Conservation (phyloP, 2,888 invertebrate genomes). For the Drosophila aldrichi region DNA sequence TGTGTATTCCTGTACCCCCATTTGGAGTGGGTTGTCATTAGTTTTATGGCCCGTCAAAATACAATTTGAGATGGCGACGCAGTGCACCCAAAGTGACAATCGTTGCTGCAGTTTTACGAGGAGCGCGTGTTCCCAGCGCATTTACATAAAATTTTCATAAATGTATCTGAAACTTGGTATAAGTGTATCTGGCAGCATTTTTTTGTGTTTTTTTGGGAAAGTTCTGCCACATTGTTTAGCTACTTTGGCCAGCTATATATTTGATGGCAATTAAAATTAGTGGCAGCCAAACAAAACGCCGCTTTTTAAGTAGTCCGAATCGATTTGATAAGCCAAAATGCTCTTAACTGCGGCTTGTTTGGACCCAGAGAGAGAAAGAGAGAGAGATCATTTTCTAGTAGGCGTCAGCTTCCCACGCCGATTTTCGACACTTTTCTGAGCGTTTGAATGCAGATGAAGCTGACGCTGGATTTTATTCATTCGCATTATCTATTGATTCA, state of each 20-base stretch:
- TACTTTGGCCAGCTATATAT: slow-evolving; percentile 38
- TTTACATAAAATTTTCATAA: slow-evolving; percentile 71
- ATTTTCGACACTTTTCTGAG: slow-evolving; percentile 66
- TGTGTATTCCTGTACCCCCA: not conserved
- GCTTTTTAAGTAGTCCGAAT: slow-evolving; percentile 58
- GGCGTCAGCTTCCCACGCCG: slow-evolving; percentile 66
- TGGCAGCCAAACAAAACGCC: slow-evolving; percentile 60
- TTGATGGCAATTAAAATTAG: slow-evolving; percentile 72
- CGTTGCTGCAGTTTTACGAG: slow-evolving; percentile 61
- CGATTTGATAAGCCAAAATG: slow-evolving; percentile 69
- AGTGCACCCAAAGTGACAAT: slow-evolving; percentile 59
- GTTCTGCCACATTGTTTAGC: slow-evolving; percentile 48
- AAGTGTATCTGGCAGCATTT: slow-evolving; percentile 48
- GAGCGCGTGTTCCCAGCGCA: slow-evolving; percentile 64
- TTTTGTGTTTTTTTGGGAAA: slow-evolving; percentile 46
- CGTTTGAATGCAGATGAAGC: slow-evolving; percentile 23
- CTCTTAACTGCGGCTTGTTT: slow-evolving; percentile 48
- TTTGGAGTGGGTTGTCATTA: slow-evolving; percentile 61
- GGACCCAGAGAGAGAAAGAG: slow-evolving; percentile 15
- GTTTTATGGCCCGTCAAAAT: slow-evolving; percentile 68
- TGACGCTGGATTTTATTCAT: slow-evolving; percentile 17
- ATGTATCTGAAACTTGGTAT: slow-evolving; percentile 64
- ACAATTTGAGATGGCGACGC: slow-evolving; percentile 52
- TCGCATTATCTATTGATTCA: slow-evolving; percentile 29
- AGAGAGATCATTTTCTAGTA: slow-evolving; percentile 39